Evolutionary conservation across 2,113 vertebrate genomes (phyloP).

Genomic region (Actenoides lindsayi): DNA sequence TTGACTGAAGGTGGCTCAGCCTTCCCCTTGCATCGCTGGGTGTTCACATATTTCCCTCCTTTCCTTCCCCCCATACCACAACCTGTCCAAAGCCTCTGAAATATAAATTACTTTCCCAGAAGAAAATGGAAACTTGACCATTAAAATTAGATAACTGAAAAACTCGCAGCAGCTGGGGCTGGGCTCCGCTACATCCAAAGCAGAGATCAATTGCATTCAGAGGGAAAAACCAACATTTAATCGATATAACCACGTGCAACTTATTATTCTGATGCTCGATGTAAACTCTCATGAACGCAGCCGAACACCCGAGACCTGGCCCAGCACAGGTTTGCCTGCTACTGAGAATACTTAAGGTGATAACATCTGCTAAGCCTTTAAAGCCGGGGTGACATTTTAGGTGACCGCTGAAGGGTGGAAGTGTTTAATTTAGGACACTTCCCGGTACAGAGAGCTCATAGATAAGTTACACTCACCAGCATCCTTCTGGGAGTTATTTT

Average conservation of each 20-base stretch:
- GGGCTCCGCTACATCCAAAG: neutral
- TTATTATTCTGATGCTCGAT: neutral
- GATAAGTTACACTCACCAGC: constrained; percentile 4
- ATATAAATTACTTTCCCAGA: neutral
- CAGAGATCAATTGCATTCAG: neutral
- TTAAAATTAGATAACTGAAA: constrained; percentile 29
- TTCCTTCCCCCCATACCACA: neutral
- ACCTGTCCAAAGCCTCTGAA: neutral
- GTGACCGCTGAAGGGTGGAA: constrained; percentile 54
- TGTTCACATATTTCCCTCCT: neutral
- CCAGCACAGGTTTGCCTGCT: constrained; percentile 32
- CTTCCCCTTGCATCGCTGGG: accelerated
- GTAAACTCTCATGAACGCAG: neutral
- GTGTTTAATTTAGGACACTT: constrained; percentile 20
- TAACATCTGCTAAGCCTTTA: constrained; percentile 39
- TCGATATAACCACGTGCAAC: constrained; percentile 17
- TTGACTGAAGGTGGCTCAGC: neutral
- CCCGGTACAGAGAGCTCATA: neutral
- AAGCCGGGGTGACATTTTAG: constrained; percentile 7
- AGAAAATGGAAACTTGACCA: constrained; percentile 17
- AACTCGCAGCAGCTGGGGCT: neutral
- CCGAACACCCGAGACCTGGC: constrained; percentile 2
- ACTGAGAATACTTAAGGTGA: neutral
- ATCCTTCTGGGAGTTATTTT: neutral
- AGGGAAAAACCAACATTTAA: neutral